Percentiles rank a stretch among this genome's conserved stretches.
phyloP scores from a whole-genome alignment of 2,888 invertebrate species.

The Agrochola lota region DNA sequence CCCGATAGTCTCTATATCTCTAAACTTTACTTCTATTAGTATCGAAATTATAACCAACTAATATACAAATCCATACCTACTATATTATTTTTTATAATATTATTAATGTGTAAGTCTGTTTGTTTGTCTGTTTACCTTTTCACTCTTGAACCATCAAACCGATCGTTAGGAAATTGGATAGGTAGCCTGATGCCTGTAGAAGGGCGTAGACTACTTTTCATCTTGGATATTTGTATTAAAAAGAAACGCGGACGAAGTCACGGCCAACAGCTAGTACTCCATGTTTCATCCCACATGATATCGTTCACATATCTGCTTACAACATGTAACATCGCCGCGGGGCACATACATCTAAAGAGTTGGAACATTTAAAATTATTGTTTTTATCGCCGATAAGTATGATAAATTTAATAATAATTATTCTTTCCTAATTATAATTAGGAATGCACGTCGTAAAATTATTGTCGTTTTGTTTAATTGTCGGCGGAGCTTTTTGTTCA shows the following conservation, averaged over 20 bases:
- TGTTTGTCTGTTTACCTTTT: too few relatives aligned
- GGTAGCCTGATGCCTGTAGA: neutral
- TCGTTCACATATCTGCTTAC: conserved; percentile 4
- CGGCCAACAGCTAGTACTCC: neutral
- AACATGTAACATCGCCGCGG: conserved; percentile 44
- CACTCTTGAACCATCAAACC: neutral
- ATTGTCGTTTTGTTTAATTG: conserved; percentile 38
- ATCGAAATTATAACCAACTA: neutral
- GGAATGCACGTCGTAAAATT: conserved; percentile 46
- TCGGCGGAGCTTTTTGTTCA: conserved; percentile 24
- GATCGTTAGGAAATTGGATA: neutral
- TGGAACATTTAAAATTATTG: conserved; percentile 40
- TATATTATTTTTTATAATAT: too few relatives aligned
- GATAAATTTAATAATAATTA: conserved; percentile 58
- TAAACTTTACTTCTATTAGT: neutral
- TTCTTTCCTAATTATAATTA: conserved; percentile 58
- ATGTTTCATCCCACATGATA: conserved; percentile 30
- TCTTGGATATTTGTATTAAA: neutral
- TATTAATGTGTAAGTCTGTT: too few relatives aligned
- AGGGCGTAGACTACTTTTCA: neutral
- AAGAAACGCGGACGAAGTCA: neutral
- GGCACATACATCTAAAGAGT: conserved; percentile 25
- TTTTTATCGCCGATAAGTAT: conserved; percentile 51
- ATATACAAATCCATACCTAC: too few relatives aligned
- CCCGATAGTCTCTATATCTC: neutral